These are phyloP conservation scores for Apogon talboti DNA, from an alignment of 2,797 vertebrate genomes.

Conservation along the genomic window DNA sequence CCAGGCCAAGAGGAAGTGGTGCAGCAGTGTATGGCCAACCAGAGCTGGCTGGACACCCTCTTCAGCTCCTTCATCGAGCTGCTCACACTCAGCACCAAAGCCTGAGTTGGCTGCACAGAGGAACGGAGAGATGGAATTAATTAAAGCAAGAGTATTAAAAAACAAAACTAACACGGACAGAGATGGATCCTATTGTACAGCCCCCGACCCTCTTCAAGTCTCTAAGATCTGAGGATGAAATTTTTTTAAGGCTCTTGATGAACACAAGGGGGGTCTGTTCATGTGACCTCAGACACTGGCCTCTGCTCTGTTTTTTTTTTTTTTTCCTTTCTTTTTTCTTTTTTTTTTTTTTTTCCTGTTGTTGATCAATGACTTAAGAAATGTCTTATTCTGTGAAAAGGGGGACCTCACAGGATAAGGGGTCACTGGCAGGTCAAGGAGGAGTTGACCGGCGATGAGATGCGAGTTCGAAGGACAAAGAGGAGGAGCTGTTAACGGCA, in stretches of 20 bases:
- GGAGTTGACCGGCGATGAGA: slow-evolving; percentile 35
- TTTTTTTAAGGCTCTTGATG: slow-evolving; percentile 71
- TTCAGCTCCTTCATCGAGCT: slow-evolving; percentile 94
- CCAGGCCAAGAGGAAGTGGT: slow-evolving; percentile 95
- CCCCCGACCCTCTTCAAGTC: slow-evolving; percentile 65
- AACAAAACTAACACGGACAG: slow-evolving; percentile 42
- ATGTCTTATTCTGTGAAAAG: slow-evolving; percentile 65
- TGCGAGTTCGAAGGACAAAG: slow-evolving; percentile 30
- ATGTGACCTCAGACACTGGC: slow-evolving; percentile 72
- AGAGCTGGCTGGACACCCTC: slow-evolving; percentile 93
- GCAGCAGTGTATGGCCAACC: slow-evolving; percentile 96
- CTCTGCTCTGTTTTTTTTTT: slow-evolving; percentile 49
- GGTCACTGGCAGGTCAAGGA: slow-evolving; percentile 57
- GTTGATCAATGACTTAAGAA: slow-evolving; percentile 78
- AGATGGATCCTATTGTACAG: slow-evolving; percentile 76
- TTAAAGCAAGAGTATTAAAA: slow-evolving; percentile 52
- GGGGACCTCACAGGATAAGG: slow-evolving; percentile 48
- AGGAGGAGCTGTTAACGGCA: slow-evolving; percentile 60
- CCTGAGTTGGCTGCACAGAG: slow-evolving; percentile 62
- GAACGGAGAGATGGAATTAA: slow-evolving; percentile 23
- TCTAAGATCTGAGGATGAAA: slow-evolving; percentile 68
- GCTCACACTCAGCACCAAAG: slow-evolving; percentile 89
- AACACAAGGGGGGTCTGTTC: slow-evolving; percentile 64
- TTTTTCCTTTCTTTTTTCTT: slow-evolving; percentile 34
- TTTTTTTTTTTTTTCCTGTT: slow-evolving; percentile 61